These are phyloP conservation scores for Rousettus madagascariensis DNA, from an alignment of 2,797 vertebrate genomes.

Conservation along the genomic window DNA sequence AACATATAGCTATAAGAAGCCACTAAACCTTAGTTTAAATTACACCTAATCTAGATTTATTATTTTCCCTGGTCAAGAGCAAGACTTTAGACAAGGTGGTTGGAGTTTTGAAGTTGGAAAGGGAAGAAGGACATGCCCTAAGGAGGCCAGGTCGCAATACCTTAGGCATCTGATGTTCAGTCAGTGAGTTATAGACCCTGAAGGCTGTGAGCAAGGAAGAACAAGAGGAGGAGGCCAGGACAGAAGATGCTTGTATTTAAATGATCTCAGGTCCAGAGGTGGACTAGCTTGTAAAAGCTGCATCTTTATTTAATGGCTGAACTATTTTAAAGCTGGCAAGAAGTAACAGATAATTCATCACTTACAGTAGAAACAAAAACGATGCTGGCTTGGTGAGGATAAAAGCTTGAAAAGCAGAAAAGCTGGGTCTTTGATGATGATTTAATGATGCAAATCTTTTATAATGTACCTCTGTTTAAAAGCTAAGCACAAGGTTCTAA, in stretches of 20 bases:
- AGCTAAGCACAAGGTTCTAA: background rate
- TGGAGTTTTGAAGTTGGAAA: background rate
- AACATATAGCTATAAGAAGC: background rate
- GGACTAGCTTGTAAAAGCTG: background rate
- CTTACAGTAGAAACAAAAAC: background rate
- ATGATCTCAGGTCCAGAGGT: background rate
- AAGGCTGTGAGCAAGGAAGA: background rate
- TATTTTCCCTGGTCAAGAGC: background rate
- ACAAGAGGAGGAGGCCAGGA: background rate
- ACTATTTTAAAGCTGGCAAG: background rate
- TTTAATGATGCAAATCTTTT: background rate
- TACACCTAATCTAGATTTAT: background rate
- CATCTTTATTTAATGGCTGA: background rate
- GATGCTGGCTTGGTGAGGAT: background rate
- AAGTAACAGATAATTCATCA: background rate
- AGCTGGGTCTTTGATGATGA: background rate
- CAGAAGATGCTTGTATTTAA: background rate
- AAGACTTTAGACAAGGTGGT: background rate
- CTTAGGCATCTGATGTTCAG: background rate
- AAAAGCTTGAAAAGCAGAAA: background rate
- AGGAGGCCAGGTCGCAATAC: background rate
- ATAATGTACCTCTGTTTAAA: background rate
- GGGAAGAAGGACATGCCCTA: background rate
- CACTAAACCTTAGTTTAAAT: background rate
- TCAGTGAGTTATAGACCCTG: background rate